Conservation (phyloP, 2,113 vertebrate species). For the Sceloporus undulatus region DNA sequence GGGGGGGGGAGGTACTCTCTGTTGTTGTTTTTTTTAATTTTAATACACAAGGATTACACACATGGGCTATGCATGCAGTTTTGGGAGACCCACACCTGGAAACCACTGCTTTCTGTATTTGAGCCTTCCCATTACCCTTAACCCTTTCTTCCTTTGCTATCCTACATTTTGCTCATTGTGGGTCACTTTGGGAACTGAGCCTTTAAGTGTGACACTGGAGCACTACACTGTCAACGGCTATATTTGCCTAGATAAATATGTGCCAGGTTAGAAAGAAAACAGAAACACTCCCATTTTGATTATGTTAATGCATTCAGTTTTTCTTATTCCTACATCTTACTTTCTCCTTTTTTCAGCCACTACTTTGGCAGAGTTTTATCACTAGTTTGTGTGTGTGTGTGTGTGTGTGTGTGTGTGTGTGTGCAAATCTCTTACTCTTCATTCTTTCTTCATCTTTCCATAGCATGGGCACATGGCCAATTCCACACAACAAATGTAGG, state of each 20-base stretch:
- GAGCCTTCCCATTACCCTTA: constrained; percentile 25
- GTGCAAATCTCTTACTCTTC: neutral
- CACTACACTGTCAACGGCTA: no score
- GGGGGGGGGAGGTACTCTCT: neutral
- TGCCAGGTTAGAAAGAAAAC: no score
- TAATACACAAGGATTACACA: neutral
- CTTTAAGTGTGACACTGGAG: neutral
- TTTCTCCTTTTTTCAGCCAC: neutral
- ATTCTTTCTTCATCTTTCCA: neutral
- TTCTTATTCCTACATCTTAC: neutral
- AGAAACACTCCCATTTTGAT: no score
- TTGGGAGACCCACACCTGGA: neutral
- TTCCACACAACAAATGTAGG: neutral
- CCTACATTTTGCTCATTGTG: neutral
- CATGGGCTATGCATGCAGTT: neutral
- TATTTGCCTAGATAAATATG: no score
- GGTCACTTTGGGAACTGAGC: neutral
- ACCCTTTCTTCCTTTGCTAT: neutral
- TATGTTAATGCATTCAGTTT: neutral
- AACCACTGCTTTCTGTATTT: neutral
- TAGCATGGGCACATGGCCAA: neutral
- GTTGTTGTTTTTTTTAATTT: neutral
- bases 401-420: accelerated
- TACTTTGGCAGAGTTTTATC: neutral
- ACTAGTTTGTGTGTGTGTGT: accelerated